Base-by-base conservation (phyloP, 2,113 vertebrate genomes). In the Nymphicus hollandicus region DNA sequence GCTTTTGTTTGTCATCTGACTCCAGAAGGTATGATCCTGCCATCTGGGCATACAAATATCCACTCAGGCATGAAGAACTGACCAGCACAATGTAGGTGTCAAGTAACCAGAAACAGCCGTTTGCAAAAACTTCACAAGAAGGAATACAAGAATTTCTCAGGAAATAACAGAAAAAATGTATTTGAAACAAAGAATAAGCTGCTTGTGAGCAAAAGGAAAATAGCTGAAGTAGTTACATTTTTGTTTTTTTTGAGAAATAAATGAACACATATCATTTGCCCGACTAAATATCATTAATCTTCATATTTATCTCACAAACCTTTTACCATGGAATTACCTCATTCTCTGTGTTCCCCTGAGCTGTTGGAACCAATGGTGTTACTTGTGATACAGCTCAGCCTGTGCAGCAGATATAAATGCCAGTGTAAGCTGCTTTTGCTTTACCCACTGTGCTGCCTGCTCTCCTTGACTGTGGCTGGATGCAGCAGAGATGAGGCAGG, bases 191-290 rank as follows among this genome's bases (percentile, higher is more conserved):
- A 84, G 60, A 37, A 24, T 31, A 4, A 39, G 46, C 56, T 63
- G 50, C 52, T 77, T 49, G 31, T 22, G 17, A 84, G 39, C 50
- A 50, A 35, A 22, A 39, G 68, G 33, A 60, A 55, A 39, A 39
- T 2, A 46, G 29, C n/a, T 15, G 11, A 17, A 35, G 28, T 15
- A 31, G 35, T 71, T 70, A 27, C 5, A 55, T 58, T 23, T 58
- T n/a, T 22, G 4, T 1, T 9, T 35, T 37, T n/a, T 66, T 56
- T 27, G 11, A 58, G 33, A 66, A 77, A 68, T 23, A 41, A 14
- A 3, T 17, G 17, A 23, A 71, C 27, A 23, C 0, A 0, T 20
- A 15, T 43, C 4, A n/a, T 24, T 64, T 70, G 17, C 46, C 46
- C 50, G 41, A 46, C 17, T 50, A 33, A 74, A 41, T 55, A 35